Evolutionary conservation across 2,888 invertebrate genomes (phyloP).

Genomic region (Zonitis immaculata): DNA sequence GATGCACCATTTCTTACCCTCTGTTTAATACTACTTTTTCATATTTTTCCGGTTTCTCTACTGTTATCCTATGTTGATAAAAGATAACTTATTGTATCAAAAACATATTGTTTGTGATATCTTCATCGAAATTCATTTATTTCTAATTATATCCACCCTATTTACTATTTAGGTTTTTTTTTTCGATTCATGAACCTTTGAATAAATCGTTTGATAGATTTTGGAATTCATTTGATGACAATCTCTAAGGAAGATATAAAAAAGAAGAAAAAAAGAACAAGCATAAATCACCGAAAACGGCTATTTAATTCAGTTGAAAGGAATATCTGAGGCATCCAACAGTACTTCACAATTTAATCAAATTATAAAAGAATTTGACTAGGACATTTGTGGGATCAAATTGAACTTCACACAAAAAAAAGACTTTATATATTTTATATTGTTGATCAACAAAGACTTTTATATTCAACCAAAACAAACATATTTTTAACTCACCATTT

Average conservation of each 20-base stretch:
- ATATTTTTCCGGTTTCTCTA: slow-evolving; percentile 12
- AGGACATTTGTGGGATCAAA: neutral
- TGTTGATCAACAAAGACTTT: no score
- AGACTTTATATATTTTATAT: neutral
- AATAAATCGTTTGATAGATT: neutral
- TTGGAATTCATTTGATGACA: neutral
- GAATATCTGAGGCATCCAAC: neutral
- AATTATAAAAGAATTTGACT: neutral
- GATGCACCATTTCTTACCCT: slow-evolving; percentile 29
- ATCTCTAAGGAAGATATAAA: neutral
- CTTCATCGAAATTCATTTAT: slow-evolving; percentile 12
- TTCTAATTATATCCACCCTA: slow-evolving; percentile 14
- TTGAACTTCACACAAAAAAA: neutral
- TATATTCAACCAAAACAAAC: neutral
- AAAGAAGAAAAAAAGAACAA: neutral
- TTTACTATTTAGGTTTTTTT: neutral
- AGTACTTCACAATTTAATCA: neutral
- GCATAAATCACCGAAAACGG: neutral
- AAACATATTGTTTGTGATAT: slow-evolving; percentile 10
- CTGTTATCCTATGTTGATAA: slow-evolving; percentile 24
- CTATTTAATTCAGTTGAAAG: neutral
- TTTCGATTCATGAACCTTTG: neutral
- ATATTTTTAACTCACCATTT: neutral
- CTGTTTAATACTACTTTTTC: slow-evolving; percentile 31
- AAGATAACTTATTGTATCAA: slow-evolving; percentile 24